Conservation (phyloP, 2,888 invertebrate species). For the Eupithecia inturbata region DNA sequence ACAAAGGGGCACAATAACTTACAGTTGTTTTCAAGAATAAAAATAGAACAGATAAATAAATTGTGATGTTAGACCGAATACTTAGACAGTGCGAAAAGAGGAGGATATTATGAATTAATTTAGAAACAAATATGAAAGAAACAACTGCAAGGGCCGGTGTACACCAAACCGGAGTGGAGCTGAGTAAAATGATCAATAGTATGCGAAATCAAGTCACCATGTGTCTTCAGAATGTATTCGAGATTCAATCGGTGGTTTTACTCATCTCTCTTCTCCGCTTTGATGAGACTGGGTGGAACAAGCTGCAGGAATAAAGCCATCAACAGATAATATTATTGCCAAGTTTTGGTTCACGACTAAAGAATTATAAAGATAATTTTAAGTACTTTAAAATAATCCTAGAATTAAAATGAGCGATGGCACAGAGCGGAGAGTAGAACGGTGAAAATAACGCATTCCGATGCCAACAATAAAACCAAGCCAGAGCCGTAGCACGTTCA, state of each 20-base stretch:
- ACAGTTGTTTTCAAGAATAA: slow-evolving; percentile 23
- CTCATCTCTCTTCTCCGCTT: not conserved
- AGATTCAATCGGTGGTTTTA: not conserved
- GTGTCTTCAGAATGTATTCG: not conserved
- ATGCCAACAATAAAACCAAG: not conserved
- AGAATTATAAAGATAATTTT: slow-evolving; percentile 27
- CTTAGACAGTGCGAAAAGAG: not conserved
- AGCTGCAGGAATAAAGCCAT: slow-evolving; percentile 18
- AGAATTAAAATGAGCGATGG: slow-evolving; percentile 33
- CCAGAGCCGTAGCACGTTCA: not conserved
- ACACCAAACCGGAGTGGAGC: not conserved
- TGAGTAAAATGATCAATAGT: not conserved
- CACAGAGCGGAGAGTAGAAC: slow-evolving; percentile 47
- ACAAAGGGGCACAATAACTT: slow-evolving; percentile 15
- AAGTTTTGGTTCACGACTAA: slow-evolving; percentile 28
- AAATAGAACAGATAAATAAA: not conserved
- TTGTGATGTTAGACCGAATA: slow-evolving; percentile 16
- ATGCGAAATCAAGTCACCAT: not conserved
- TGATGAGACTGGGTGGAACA: not conserved
- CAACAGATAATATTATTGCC: slow-evolving; percentile 39
- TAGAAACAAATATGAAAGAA: not conserved
- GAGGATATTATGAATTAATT: not conserved
- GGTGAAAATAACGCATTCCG: slow-evolving; percentile 31
- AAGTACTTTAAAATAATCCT: slow-evolving; percentile 37
- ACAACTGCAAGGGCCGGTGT: slow-evolving; percentile 20